Evolutionary conservation across 2,797 vertebrate genomes (phyloP), one percentile per base, ranked within the genome.

Genomic region (Rhodeus uyekii): DNA sequence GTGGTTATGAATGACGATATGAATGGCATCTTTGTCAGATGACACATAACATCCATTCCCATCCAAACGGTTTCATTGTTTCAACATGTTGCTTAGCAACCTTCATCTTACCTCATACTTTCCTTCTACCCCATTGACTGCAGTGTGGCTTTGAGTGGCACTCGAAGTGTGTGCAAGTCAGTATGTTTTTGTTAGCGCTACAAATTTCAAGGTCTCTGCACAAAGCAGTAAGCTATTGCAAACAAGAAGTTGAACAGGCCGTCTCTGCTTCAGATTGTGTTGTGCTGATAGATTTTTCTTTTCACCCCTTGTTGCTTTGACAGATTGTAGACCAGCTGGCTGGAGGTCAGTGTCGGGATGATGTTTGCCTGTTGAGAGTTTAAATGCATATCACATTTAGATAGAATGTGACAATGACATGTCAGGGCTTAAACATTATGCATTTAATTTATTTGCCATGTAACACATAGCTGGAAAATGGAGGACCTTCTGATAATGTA

Each of bases 81-180:
- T 90, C 88, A 88, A 88, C 88, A 85, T 61, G 92, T 92, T 90
- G 90, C 93, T 75, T 90, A 87, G 93, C 92, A 93, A 94, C 93
- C 69, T 38, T 48, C 14, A 83, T 86, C 50, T 44, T 69, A 44
- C 68, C 78, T 77, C 64, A 46, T 83, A 87, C 83, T 79, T 83
- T 83, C 86, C 83, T 83, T 89, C 81, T 88, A 89, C 80, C 67
- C 87, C 78, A 87, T 89, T 88, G 90, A 90, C 78, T 87, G 82
- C 87, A 90, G 87, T 87, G 87, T 76, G 60, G 65, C 58, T 76
- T 88, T 85, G 80, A 86, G 86, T 84, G 87, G 87, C 90, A 86
- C 78, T 82, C 89, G 50, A 87, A 88, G 44, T 79, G 68, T 78
- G 68, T 65, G n/a, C 36, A 38, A 71, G 36, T 36, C 36, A 48